These are phyloP conservation scores for Gallinago media DNA, from an alignment of 2,113 vertebrate genomes.

Conservation along the genomic window DNA sequence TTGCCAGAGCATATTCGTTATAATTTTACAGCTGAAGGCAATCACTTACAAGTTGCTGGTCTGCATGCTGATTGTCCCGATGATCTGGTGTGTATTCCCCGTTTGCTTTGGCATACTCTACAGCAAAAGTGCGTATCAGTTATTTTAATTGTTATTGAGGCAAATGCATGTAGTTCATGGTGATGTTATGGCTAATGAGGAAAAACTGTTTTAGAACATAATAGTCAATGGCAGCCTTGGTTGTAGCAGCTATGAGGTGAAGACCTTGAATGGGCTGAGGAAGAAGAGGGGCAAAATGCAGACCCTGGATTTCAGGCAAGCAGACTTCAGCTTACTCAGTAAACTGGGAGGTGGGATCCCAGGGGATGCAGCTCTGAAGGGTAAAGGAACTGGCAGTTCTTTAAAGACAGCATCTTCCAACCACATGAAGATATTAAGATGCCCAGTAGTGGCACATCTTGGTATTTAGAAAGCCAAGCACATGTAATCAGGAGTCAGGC, in stretches of 20 bases:
- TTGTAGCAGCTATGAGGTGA: not conserved
- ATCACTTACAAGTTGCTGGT: conserved; percentile 83
- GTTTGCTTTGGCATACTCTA: not conserved
- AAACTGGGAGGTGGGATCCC: not conserved
- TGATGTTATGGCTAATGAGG: not conserved
- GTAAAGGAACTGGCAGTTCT: not conserved
- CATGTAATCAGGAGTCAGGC: not conserved
- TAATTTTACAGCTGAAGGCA: conserved; percentile 85
- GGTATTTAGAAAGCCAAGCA: not conserved
- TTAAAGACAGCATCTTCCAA: not conserved
- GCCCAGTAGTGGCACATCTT: not conserved
- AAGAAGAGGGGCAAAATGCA: not conserved
- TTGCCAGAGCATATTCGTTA: conserved; percentile 86
- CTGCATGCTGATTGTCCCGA: conserved; percentile 88
- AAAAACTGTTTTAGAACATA: not conserved
- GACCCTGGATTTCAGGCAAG: not conserved
- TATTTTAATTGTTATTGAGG: not conserved
- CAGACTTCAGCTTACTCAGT: not conserved
- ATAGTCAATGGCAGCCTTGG: not conserved
- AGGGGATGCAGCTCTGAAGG: not conserved
- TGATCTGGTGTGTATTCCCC: conserved; percentile 84
- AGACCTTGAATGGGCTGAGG: not conserved
- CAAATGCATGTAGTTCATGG: not conserved
- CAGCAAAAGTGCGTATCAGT: not conserved
- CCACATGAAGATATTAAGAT: not conserved